Conservation (phyloP, 2,797 vertebrate species). For the Betta splendens region DNA sequence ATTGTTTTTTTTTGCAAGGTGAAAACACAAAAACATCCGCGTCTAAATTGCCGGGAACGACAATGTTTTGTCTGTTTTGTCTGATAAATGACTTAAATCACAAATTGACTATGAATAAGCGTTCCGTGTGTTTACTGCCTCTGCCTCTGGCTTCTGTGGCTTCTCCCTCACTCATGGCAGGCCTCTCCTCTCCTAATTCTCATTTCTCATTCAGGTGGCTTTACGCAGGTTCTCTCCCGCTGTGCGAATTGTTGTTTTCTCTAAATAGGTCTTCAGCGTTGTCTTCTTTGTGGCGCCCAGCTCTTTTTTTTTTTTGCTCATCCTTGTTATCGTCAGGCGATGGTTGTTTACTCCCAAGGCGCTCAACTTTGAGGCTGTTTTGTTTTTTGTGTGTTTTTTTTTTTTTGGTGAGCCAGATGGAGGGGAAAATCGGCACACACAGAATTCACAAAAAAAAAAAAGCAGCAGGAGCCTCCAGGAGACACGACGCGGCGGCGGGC, state of each 20-base stretch:
- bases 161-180: constrained; percentile 28
- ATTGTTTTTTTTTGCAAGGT: not conserved
- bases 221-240: constrained; percentile 50
- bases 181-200: constrained; percentile 53
- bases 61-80: not conserved
- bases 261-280: constrained; percentile 57
- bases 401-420: constrained; percentile 49
- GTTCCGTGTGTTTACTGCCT: not conserved
- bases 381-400: constrained; percentile 16
- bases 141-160: constrained; percentile 36
- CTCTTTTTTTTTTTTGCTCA: constrained; percentile 19
- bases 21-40: not conserved
- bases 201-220: constrained; percentile 52
- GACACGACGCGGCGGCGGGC: constrained; percentile 36
- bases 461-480: constrained; percentile 64
- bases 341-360: constrained; percentile 64
- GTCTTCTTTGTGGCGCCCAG: constrained; percentile 29
- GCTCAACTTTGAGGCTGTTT: constrained; percentile 45
- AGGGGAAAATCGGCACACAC: constrained; percentile 52
- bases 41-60: not conserved
- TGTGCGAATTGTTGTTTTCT: constrained; percentile 60
- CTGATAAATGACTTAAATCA: constrained; percentile 1
- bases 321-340: constrained; percentile 57
- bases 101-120: not conserved
- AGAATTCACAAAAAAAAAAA: too few species aligned